Conservation (phyloP, 1,140 invertebrate genomes). For the Drosophila varians region DNA sequence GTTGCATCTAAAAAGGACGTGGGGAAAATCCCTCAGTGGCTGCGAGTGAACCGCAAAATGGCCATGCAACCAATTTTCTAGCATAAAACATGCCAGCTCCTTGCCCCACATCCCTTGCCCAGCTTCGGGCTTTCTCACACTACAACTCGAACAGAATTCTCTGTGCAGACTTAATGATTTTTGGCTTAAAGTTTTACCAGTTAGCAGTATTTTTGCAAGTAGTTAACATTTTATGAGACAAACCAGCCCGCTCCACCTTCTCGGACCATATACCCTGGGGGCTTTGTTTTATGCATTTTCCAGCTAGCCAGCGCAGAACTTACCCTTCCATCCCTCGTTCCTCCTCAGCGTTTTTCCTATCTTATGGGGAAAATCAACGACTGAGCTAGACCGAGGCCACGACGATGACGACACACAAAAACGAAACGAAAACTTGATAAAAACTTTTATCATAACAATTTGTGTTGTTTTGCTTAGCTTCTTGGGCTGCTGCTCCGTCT, state of each 20-base stretch:
- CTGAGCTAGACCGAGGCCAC: conserved; percentile 18
- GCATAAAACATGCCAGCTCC: conserved; percentile 56
- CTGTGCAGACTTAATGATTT: conserved; percentile 77
- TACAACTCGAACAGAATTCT: conserved; percentile 31
- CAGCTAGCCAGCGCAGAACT: conserved; percentile 9
- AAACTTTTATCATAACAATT: conserved; percentile 82
- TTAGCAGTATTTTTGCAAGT: conserved; percentile 80
- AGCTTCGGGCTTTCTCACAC: background rate
- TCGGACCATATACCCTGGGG: conserved; percentile 20
- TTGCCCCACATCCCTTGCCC: background rate
- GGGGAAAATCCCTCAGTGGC: conserved; percentile 34
- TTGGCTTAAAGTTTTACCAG: conserved; percentile 80
- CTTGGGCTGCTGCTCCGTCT: conserved; percentile 1
- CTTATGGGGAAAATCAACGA: conserved; percentile 58
- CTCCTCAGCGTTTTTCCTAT: conserved; percentile 25
- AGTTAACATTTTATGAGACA: conserved; percentile 79
- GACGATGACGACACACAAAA: conserved; percentile 52
- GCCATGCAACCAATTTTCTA: conserved; percentile 69
- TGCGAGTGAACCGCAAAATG: conserved; percentile 61
- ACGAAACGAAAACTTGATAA: conserved; percentile 74
- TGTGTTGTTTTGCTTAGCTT: conserved; percentile 70
- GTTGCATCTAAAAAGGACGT: conserved; percentile 29
- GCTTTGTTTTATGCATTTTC: conserved; percentile 69
- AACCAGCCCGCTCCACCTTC: conserved; percentile 36
- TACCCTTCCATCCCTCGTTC: conserved; percentile 5